phyloP scores from a whole-genome alignment of 1,140 invertebrate genomes.

The Macrobrachium nipponense region DNA sequence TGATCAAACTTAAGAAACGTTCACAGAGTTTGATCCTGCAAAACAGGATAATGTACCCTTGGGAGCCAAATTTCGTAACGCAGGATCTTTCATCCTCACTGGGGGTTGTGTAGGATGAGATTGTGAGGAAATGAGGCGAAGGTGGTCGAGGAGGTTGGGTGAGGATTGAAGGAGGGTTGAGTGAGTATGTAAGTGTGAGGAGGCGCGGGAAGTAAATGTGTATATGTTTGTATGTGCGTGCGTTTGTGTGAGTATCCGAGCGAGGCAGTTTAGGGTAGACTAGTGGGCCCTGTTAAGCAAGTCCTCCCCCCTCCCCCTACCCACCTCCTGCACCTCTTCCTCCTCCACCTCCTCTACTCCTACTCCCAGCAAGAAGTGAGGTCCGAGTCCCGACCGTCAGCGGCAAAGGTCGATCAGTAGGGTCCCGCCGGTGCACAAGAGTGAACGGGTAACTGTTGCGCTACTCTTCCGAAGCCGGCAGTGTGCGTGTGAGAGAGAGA shows the following conservation, averaged over 20 bases:
- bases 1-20: no score
- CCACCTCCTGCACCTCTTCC: no score
- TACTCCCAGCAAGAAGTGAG: not conserved
- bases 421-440: slow-evolving; percentile 49
- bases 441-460: slow-evolving; percentile 18
- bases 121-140: not conserved
- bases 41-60: no score
- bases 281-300: no score
- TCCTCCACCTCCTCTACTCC: not conserved
- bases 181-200: slow-evolving; percentile 7
- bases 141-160: not conserved
- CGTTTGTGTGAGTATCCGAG: slow-evolving; percentile 20
- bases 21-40: no score
- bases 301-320: no score
- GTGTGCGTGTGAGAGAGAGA: no score
- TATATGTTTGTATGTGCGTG: slow-evolving; percentile 12
- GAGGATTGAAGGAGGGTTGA: not conserved
- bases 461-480: not conserved
- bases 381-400: not conserved
- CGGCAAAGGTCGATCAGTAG: slow-evolving; percentile 18
- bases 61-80: no score
- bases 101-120: not conserved
- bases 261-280: not conserved
- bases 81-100: no score
- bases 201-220: not conserved